Evolutionary conservation across 23 tunicate species (phyloP), one percentile per base, ranked within the genome.

Genomic region (Diplosoma virens): DNA sequence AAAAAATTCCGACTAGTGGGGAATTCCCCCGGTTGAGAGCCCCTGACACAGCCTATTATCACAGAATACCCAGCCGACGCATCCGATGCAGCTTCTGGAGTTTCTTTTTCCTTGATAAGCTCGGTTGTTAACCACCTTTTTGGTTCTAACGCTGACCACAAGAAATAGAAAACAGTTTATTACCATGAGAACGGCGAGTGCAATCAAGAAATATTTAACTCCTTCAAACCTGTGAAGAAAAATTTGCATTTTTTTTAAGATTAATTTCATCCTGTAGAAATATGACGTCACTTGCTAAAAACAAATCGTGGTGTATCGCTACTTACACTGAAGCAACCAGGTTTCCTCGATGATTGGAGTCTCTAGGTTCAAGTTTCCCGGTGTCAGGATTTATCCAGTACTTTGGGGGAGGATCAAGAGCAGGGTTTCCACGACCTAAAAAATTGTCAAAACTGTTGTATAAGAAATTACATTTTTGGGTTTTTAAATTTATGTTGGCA

Each of bases 281-380:
- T 41, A 41, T 41, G 50, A 41, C 50, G 11, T 9, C 14, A 41
- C 14, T 41, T 7, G 50, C 14, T 41, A 41, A 41, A 41, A 41
- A 9, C 50, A 41, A 41, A 14, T 14, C 9, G 50, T 41, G 9
- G 14, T n/a, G n/a, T n/a, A n/a, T n/a, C n/a, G n/a, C n/a, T 2
- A 77, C 96, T 82, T 52, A 89, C 96, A 81, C 96, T 82, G 59
- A 81, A 18, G 96, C 88, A 4, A 89, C 84, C 0, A 86, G 53
- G 76, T 89, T 89, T 50, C 96, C 96, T 23, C 89, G 76, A 23
- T 58, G 37, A 46, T 82, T 82, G 14, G 47, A 47, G 77, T 78
- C 73, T 11, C 59, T 50, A 5, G 83, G 82, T 31, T 67, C 96
- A 37, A 52, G 82, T 34, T 76, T 54, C 29, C 59, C 47, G 17